phyloP scores from a whole-genome alignment of 2,797 vertebrate genomes.

The Danio jaintianensis region DNA sequence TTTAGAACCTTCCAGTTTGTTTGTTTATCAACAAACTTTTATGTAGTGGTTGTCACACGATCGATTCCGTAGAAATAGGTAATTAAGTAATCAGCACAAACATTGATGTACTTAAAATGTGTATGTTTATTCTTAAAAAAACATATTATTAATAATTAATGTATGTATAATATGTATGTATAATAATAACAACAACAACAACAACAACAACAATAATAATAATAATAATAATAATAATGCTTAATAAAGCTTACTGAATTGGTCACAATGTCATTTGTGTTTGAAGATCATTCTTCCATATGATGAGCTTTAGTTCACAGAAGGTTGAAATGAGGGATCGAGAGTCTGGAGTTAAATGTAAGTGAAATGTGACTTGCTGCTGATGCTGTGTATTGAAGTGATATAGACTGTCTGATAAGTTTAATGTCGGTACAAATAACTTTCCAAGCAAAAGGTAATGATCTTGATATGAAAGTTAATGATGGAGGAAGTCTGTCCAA shows the following conservation, averaged over 20 bases:
- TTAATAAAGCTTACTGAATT: background rate
- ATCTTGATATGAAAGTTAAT: conserved; percentile 6
- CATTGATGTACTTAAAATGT: background rate
- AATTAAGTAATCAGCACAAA: conserved; percentile 8
- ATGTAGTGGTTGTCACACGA: background rate
- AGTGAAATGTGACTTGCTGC: background rate
- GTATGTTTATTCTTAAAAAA: too few species aligned
- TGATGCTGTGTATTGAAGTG: conserved; percentile 6
- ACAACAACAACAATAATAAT: too few species aligned
- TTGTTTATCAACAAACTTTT: conserved; percentile 26
- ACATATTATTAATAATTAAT: too few species aligned
- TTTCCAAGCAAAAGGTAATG: conserved; percentile 1
- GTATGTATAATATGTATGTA: too few species aligned
- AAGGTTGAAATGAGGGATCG: background rate
- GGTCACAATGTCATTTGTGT: background rate
- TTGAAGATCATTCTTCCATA: background rate
- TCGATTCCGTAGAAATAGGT: background rate
- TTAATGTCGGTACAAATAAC: conserved; percentile 25
- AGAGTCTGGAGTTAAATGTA: conserved; percentile 17
- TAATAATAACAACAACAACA: too few species aligned
- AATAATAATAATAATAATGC: too few species aligned
- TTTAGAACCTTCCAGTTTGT: conserved; percentile 21
- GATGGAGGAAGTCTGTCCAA: background rate
- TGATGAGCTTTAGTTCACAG: background rate
- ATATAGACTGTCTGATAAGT: background rate